These are phyloP conservation scores for Caenorhabditis macrosperma DNA, from an alignment of 2,888 invertebrate species.

Conservation along the genomic window DNA sequence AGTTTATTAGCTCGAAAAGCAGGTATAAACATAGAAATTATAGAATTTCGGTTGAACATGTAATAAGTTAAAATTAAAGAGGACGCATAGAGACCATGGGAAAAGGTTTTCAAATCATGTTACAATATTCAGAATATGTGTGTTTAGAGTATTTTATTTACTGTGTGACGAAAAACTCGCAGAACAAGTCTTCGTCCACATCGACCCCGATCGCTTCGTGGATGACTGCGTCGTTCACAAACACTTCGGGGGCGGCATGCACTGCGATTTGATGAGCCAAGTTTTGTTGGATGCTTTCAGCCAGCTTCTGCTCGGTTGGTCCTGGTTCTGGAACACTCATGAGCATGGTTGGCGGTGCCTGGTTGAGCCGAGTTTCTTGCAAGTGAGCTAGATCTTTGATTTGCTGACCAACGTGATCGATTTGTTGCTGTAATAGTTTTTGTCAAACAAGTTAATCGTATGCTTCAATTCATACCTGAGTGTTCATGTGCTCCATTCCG, in stretches of 20 bases:
- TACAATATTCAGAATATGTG: neutral
- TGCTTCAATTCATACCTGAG: neutral
- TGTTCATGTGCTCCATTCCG: conserved; percentile 41
- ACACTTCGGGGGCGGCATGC: conserved; percentile 65
- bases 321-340: conserved; percentile 61
- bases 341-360: conserved; percentile 66
- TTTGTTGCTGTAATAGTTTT: conserved; percentile 56
- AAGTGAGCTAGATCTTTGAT: conserved; percentile 69
- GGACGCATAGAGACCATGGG: neutral
- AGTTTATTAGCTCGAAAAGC: too few species aligned
- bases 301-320: conserved; percentile 70
- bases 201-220: conserved; percentile 76
- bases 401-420: conserved; percentile 62
- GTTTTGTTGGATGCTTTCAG: conserved; percentile 64
- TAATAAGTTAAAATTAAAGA: neutral
- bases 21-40: neutral
- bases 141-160: neutral
- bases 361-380: conserved; percentile 69
- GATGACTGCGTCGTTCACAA: conserved; percentile 64
- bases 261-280: conserved; percentile 61
- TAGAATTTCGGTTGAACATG: neutral
- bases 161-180: conserved; percentile 71
- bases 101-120: neutral
- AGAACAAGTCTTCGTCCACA: conserved; percentile 71
- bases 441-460: neutral